phyloP scores from a whole-genome alignment of 2,888 invertebrate genomes.

The Halictus quadricinctus region DNA sequence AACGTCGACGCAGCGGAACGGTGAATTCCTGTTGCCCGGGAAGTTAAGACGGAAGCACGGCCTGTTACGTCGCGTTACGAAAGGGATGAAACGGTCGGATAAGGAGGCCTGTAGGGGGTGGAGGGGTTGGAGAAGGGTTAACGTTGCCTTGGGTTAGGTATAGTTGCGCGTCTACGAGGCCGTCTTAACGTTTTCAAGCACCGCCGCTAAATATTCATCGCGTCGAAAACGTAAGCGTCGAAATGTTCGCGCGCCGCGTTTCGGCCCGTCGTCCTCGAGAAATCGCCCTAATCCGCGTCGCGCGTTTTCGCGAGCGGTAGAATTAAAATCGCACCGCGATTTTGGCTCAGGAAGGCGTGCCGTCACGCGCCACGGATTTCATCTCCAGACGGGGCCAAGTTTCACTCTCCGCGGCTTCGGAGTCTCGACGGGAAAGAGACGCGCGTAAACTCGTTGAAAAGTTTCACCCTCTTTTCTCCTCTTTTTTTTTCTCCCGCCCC shows the following conservation, averaged over 20 bases:
- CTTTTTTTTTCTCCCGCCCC: background rate
- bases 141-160: slow-evolving; percentile 31
- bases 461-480: slow-evolving; percentile 21
- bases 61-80: slow-evolving; percentile 48
- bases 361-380: slow-evolving; percentile 39
- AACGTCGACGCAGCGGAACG: slow-evolving; percentile 32
- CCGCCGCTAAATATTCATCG: slow-evolving; percentile 68
- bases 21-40: slow-evolving; percentile 32
- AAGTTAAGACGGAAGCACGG: slow-evolving; percentile 49
- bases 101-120: slow-evolving; percentile 18
- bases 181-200: slow-evolving; percentile 61
- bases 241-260: slow-evolving; percentile 56
- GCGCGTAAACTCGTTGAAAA: slow-evolving; percentile 53
- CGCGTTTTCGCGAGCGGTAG: slow-evolving; percentile 45
- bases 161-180: slow-evolving; percentile 57
- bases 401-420: slow-evolving; percentile 25
- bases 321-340: slow-evolving; percentile 69
- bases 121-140: slow-evolving; percentile 32
- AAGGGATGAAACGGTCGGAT: slow-evolving; percentile 44
- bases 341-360: slow-evolving; percentile 39
- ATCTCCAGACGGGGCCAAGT: slow-evolving; percentile 31
- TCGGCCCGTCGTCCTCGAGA: slow-evolving; percentile 58
- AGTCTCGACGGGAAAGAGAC: slow-evolving; percentile 19
- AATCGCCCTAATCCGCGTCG: slow-evolving; percentile 64
- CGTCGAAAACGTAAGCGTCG: slow-evolving; percentile 67